Evolutionary conservation across 1,140 invertebrate genomes (phyloP).

Genomic region (Microplitis demolitor): DNA sequence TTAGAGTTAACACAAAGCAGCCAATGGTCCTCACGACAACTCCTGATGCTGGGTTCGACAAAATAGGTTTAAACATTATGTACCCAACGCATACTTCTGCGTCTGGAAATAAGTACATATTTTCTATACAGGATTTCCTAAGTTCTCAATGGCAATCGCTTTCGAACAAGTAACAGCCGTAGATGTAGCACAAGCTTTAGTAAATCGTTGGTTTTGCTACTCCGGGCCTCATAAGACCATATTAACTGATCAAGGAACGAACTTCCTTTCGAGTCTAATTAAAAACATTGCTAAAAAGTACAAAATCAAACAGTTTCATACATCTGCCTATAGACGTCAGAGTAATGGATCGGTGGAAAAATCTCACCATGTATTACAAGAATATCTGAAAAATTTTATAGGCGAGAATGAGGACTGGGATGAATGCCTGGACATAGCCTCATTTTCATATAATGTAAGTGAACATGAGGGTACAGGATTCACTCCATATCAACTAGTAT

Average conservation of each 20-base stretch:
- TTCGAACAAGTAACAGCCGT: slow-evolving; percentile 33
- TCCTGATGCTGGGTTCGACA: no score
- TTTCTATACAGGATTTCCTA: slow-evolving; percentile 38
- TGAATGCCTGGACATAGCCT: neutral
- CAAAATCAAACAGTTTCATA: slow-evolving; percentile 34
- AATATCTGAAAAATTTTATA: neutral
- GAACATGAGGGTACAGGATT: no score
- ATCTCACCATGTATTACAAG: slow-evolving; percentile 6
- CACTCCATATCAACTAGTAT: no score
- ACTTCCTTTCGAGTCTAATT: slow-evolving; percentile 32
- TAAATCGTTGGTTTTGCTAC: slow-evolving; percentile 33
- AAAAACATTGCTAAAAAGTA: slow-evolving; percentile 35
- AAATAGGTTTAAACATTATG: no score
- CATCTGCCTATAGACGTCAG: slow-evolving; percentile 10
- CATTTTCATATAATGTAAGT: no score
- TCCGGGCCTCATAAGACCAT: slow-evolving; percentile 38
- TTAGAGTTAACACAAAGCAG: no score
- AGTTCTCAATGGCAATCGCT: slow-evolving; percentile 26
- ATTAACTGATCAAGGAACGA: slow-evolving; percentile 41
- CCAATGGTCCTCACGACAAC: no score
- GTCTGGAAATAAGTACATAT: no score
- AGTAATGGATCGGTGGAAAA: neutral
- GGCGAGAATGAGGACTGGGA: neutral
- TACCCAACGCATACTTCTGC: no score
- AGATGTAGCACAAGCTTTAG: slow-evolving; percentile 33